Evolutionary conservation across 2,888 invertebrate genomes (phyloP).

Genomic region (Agrenia bidenticulata): DNA sequence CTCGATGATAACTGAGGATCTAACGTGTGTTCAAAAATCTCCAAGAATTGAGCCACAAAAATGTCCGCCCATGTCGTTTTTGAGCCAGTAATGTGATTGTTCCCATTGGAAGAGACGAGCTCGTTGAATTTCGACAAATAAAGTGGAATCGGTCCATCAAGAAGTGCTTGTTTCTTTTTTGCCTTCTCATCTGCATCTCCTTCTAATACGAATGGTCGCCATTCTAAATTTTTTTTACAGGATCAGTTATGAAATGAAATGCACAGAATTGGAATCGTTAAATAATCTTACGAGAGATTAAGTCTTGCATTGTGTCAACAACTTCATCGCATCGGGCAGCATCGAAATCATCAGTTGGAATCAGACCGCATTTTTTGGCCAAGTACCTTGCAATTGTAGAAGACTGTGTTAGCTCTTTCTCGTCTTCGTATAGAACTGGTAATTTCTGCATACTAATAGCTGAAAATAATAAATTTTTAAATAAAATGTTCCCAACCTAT

Average conservation of each 20-base stretch:
- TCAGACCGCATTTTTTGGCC: slow-evolving; percentile 45
- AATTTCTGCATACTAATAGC: slow-evolving; percentile 3
- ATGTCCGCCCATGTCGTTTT: slow-evolving; percentile 25
- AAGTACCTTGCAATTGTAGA: slow-evolving; percentile 50
- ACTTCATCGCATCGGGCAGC: slow-evolving; percentile 31
- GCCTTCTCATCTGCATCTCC: slow-evolving; percentile 33
- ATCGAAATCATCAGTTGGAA: slow-evolving; percentile 35
- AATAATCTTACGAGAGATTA: neutral
- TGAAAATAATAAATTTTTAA: too few species aligned
- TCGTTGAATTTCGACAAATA: slow-evolving; percentile 24
- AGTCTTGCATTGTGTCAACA: slow-evolving; percentile 29
- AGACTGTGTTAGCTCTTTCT: slow-evolving; percentile 47
- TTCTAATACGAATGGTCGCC: neutral
- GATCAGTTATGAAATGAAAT: neutral
- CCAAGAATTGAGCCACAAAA: slow-evolving; percentile 17
- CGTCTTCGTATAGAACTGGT: slow-evolving; percentile 50
- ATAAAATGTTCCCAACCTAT: too few species aligned
- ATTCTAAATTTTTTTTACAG: neutral
- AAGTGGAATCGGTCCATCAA: slow-evolving; percentile 22
- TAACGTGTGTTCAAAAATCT: neutral
- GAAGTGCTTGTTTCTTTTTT: slow-evolving; percentile 24
- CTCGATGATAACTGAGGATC: slow-evolving; percentile 55
- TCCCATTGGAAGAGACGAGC: slow-evolving; percentile 13
- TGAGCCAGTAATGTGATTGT: slow-evolving; percentile 13
- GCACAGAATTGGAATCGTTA: neutral